Percentiles rank a stretch among this genome's conserved stretches.
These are phyloP conservation scores for Dasypolia templi DNA, from an alignment of 2,888 invertebrate species.

Conservation along the genomic window DNA sequence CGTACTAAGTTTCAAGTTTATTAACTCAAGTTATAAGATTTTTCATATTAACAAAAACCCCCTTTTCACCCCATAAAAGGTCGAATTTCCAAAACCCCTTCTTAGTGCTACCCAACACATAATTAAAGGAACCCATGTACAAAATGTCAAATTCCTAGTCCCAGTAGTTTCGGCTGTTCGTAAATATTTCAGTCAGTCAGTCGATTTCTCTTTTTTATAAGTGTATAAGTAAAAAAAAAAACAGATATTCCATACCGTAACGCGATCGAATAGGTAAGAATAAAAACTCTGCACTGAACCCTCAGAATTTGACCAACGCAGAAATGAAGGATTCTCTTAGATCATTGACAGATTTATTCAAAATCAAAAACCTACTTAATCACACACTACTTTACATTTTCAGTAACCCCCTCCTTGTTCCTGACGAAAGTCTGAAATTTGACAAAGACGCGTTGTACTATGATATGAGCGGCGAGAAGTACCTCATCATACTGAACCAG, in stretches of 20 bases:
- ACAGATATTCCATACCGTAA: neutral
- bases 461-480: slow-evolving; percentile 81
- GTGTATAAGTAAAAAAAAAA: neutral
- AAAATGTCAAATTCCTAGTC: too few species aligned
- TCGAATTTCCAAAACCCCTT: too few species aligned
- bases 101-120: too few species aligned
- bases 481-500: slow-evolving; percentile 79
- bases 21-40: too few species aligned
- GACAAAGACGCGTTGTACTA: slow-evolving; percentile 73
- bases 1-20: too few species aligned
- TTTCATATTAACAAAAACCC: too few species aligned
- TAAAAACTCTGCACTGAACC: neutral
- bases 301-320: neutral
- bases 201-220: too few species aligned
- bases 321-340: neutral
- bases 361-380: slow-evolving; percentile 12
- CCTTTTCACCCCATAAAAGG: too few species aligned
- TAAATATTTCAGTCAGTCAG: too few species aligned
- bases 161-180: too few species aligned
- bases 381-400: slow-evolving; percentile 24
- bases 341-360: neutral
- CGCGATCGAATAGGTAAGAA: neutral
- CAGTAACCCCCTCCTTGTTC: slow-evolving; percentile 49
- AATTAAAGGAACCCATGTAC: too few species aligned
- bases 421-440: slow-evolving; percentile 55